Evolutionary conservation across 2,797 vertebrate species (phyloP).

Genomic region (Sebastes miniatus): DNA sequence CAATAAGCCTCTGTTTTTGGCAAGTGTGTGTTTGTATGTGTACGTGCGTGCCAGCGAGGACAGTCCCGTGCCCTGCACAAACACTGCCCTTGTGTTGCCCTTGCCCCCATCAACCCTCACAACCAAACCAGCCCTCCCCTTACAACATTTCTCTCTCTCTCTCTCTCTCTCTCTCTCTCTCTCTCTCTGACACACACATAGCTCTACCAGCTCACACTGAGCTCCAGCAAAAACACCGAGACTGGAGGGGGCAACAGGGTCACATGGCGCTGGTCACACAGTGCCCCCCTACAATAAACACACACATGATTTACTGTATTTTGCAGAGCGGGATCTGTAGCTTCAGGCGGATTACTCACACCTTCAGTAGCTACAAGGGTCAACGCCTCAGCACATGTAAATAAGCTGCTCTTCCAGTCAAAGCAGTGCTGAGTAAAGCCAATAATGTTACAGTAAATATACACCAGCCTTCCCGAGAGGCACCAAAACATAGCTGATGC

Average conservation of each 20-base stretch:
- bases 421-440: not conserved
- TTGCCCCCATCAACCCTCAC: slow-evolving; percentile 51
- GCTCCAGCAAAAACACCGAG: slow-evolving; percentile 41
- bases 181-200: not conserved
- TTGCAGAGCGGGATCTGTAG: slow-evolving; percentile 15
- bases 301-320: slow-evolving; percentile 27
- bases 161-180: not conserved
- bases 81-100: slow-evolving; percentile 77
- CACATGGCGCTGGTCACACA: slow-evolving; percentile 51
- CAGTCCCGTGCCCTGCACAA: slow-evolving; percentile 77
- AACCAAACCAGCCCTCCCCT: not conserved
- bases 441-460: not conserved
- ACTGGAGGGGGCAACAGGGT: slow-evolving; percentile 36
- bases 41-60: slow-evolving; percentile 59
- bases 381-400: slow-evolving; percentile 3
- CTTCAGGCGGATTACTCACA: slow-evolving; percentile 18
- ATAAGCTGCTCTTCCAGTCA: slow-evolving; percentile 4
- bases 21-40: slow-evolving; percentile 50
- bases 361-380: slow-evolving; percentile 16
- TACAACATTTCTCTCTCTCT: slow-evolving; percentile 28
- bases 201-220: slow-evolving; percentile 28
- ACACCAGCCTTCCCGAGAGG: not conserved
- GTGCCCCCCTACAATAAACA: slow-evolving; percentile 4
- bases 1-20: slow-evolving; percentile 79
- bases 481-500: not conserved